Evolutionary conservation across 2,888 invertebrate genomes (phyloP).

Genomic region (Eucera pruinosa): DNA sequence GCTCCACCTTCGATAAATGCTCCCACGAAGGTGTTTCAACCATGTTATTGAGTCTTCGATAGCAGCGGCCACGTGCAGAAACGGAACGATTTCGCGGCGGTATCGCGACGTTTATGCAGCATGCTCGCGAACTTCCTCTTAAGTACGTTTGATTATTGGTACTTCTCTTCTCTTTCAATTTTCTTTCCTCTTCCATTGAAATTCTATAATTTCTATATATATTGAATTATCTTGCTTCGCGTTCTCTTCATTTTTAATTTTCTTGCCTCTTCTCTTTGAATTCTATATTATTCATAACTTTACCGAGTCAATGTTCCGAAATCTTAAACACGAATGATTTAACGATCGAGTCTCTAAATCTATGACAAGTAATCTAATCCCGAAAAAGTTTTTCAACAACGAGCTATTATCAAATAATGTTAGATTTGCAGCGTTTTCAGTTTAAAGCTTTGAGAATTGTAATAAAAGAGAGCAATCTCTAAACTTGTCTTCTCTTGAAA

Average conservation of each 20-base stretch:
- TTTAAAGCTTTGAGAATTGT: background rate
- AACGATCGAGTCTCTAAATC: background rate
- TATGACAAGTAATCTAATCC: background rate
- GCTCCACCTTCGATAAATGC: conserved; percentile 52
- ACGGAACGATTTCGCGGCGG: conserved; percentile 21
- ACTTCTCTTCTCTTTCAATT: too few relatives aligned
- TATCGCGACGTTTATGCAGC: conserved; percentile 24
- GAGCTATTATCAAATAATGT: background rate
- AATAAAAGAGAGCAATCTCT: background rate
- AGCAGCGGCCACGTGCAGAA: conserved; percentile 44
- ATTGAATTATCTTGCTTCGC: too few relatives aligned
- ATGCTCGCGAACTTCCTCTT: conserved; percentile 20
- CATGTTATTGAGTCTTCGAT: conserved; percentile 57
- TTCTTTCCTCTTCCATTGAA: too few relatives aligned
- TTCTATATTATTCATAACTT: too few relatives aligned
- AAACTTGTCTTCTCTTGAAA: too few relatives aligned
- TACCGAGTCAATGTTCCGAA: too few relatives aligned
- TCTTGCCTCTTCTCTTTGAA: too few relatives aligned
- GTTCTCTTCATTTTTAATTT: too few relatives aligned
- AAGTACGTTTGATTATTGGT: conserved; percentile 20
- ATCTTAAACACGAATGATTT: too few relatives aligned
- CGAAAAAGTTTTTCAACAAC: background rate
- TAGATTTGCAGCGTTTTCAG: background rate
- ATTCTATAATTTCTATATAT: too few relatives aligned
- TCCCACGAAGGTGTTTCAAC: conserved; percentile 43